Conservation (phyloP, 2,113 vertebrate species). For the Hippocampus mohnikei region DNA sequence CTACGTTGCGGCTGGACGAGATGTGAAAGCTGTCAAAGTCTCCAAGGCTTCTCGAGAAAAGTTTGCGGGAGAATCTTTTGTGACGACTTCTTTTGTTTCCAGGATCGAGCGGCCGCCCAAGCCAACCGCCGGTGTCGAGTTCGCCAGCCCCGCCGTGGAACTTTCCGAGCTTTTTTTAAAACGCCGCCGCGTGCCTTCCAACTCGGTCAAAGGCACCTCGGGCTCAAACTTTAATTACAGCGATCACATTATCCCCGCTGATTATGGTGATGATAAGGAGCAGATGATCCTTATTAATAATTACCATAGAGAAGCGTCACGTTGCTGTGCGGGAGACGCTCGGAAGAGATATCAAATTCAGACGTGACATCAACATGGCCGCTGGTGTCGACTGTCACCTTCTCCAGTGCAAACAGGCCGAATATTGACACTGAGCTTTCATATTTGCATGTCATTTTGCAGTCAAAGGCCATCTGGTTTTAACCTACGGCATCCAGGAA, state of each 20-base stretch:
- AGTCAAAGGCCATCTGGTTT: slow-evolving; percentile 20
- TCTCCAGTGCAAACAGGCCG: slow-evolving; percentile 28
- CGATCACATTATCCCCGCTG: neutral
- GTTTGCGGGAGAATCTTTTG: slow-evolving; percentile 26
- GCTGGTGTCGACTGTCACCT: neutral
- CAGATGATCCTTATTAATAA: neutral
- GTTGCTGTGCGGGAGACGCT: neutral
- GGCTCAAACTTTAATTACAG: neutral
- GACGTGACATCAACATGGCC: neutral
- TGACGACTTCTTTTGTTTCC: slow-evolving; percentile 59
- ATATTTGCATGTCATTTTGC: slow-evolving; percentile 44
- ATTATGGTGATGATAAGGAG: neutral
- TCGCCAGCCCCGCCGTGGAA: slow-evolving; percentile 34
- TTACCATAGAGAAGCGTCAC: neutral
- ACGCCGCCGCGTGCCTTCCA: slow-evolving; percentile 41
- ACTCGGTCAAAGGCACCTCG: slow-evolving; percentile 58
- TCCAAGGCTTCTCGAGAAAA: neutral
- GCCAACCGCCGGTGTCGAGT: slow-evolving; percentile 35
- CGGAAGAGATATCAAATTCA: neutral
- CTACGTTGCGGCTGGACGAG: neutral
- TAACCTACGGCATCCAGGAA: neutral
- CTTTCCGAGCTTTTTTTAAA: slow-evolving; percentile 60
- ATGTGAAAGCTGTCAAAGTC: neutral
- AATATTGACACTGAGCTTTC: slow-evolving; percentile 21
- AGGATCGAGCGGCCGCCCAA: slow-evolving; percentile 57